Conservation (phyloP, 2,113 vertebrate genomes). For the Cinclus cinclus region DNA sequence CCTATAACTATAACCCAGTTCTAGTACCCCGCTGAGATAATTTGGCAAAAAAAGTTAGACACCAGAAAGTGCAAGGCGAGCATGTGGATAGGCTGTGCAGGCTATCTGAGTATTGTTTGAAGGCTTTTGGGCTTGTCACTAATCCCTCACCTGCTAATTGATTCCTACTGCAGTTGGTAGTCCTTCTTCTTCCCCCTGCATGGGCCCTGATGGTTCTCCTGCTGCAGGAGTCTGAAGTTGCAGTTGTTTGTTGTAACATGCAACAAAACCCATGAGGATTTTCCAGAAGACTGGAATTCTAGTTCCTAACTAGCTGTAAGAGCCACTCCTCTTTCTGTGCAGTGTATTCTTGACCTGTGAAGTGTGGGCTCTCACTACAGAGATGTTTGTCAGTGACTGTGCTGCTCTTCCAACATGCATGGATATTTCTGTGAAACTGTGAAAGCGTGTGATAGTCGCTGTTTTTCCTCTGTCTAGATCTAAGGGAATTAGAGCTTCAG, state of each 20-base stretch:
- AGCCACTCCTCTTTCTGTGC: not conserved
- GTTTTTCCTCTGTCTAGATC: not conserved
- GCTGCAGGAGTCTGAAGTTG: not conserved
- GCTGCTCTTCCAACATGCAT: not conserved
- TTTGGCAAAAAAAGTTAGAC: not conserved
- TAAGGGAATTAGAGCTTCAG: not conserved
- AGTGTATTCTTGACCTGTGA: not conserved
- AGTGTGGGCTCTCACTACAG: not conserved
- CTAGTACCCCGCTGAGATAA: not conserved
- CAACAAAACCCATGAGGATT: not conserved
- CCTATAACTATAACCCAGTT: not conserved
- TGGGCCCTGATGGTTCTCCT: not conserved
- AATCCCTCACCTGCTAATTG: not conserved
- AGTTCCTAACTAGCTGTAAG: not conserved
- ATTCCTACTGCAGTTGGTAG: not conserved
- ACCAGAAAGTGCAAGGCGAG: too few relatives aligned
- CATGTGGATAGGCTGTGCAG: not conserved
- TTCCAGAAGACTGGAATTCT: not conserved
- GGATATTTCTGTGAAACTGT: not conserved
- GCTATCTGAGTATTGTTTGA: not conserved
- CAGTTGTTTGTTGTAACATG: not conserved
- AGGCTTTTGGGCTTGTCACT: not conserved
- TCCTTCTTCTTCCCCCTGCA: not conserved
- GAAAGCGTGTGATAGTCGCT: not conserved
- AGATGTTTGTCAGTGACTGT: not conserved